Conservation (phyloP, 2,113 vertebrate species). For the Zapus hudsonius region DNA sequence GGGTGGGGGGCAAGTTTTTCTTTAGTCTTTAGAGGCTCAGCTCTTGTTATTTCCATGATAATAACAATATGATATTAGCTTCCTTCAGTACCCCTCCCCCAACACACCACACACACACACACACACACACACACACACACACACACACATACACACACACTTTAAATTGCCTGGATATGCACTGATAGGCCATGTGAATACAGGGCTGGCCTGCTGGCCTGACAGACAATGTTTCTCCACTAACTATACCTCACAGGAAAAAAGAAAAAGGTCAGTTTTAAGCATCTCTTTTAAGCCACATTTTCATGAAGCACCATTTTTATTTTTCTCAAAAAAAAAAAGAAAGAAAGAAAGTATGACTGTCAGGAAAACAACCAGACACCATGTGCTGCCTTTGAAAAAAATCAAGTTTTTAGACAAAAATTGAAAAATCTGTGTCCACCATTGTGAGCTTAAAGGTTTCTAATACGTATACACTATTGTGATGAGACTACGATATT, state of each 20-base stretch:
- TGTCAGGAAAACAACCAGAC: slow-evolving; percentile 48
- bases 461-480: slow-evolving; percentile 27
- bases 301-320: slow-evolving; percentile 37
- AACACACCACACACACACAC: too few relatives aligned
- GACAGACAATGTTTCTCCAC: neutral
- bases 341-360: slow-evolving; percentile 43
- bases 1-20: neutral
- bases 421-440: slow-evolving; percentile 22
- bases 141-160: too few relatives aligned
- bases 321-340: slow-evolving; percentile 49
- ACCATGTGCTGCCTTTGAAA: slow-evolving; percentile 20
- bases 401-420: slow-evolving; percentile 57
- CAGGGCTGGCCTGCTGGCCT: neutral
- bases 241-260: neutral
- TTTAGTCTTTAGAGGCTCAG: neutral
- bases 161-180: neutral
- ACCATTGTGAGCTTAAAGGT: slow-evolving; percentile 5
- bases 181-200: neutral
- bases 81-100: too few relatives aligned
- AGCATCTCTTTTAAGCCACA: slow-evolving; percentile 8
- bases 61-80: neutral
- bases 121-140: too few relatives aligned
- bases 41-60: slow-evolving; percentile 4
- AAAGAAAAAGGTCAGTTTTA: neutral
- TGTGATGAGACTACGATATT: slow-evolving; percentile 46